Base-by-base conservation (phyloP, 2,888 invertebrate species). In the Polyploca ridens region DNA sequence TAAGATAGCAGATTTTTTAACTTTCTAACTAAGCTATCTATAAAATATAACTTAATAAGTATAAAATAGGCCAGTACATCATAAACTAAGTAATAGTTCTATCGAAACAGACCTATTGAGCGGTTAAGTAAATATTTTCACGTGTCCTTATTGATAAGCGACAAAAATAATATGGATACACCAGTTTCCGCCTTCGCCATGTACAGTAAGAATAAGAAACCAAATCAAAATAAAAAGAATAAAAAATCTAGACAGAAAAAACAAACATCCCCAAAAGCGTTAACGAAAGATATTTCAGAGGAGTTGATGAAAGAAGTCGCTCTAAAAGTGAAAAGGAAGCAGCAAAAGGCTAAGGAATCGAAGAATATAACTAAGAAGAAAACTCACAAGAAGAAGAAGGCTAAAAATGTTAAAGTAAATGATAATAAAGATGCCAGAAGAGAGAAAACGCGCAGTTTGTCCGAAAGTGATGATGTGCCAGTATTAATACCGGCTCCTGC, bases 101-200 rank as follows among this genome's bases (percentile, higher is more conserved):
- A 4, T 3, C 1, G 41, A 41, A 3, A 13, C 41, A 41, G 5
- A 5, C 5, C 16, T 54, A 35, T 33, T 33, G 13, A 33, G 33
- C 3, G 44, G 58, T 62, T 33, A 62, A 33, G 38, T 60, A 62
- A 35, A 11, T 57, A 27, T 33, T 11, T 63, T 63, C 63, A 63
- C 58, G 61, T 61, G 61, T 61, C 10, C 6, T 3, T 3, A 41
- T 41, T 41, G 13, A 41, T 60, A 38, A 7, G 7, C 10, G 38
- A n/a, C 59, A 16, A 33, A 60, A 16, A 41, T 19, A 76, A 64
- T 67, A 91, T 91, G 91, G 88, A 93, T 62, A 69, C 84, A 27
- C 83, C 87, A n/a, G 78, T 90, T 19, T 94, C 94, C 6, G 94
- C 94, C 10, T 94, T 91, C 76, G 84, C 91, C 54, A 79, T 90